phyloP scores from a whole-genome alignment of 2,797 vertebrate species.

The Champsocephalus gunnari region DNA sequence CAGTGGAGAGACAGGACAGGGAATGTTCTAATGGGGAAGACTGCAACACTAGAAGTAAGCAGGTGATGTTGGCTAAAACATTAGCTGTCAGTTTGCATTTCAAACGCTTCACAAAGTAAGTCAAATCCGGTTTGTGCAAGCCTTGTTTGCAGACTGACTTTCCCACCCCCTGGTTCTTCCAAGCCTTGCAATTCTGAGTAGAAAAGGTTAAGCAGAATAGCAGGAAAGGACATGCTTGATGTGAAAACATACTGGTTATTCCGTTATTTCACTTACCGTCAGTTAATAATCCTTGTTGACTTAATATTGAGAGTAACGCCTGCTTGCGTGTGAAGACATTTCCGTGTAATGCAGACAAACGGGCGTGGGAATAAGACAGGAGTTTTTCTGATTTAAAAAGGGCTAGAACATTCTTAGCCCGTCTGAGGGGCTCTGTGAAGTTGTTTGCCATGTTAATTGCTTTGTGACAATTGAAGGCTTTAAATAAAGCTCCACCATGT shows the following conservation, averaged over 20 bases:
- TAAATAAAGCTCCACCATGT: conserved; percentile 54
- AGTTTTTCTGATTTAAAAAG: conserved; percentile 38
- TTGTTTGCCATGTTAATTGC: conserved; percentile 63
- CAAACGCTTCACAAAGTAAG: conserved; percentile 80
- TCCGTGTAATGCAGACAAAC: conserved; percentile 16
- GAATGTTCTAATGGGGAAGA: conserved; percentile 59
- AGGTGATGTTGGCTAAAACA: conserved; percentile 82
- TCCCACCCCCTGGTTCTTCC: conserved; percentile 44
- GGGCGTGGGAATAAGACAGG: conserved; percentile 52
- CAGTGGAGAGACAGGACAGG: conserved; percentile 56
- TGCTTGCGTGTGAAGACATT: conserved; percentile 46
- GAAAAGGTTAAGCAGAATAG: conserved; percentile 51
- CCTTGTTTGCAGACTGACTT: conserved; percentile 58
- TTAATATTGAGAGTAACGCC: conserved; percentile 55
- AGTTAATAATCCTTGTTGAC: conserved; percentile 56
- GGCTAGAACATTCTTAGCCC: conserved; percentile 22
- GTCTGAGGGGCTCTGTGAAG: conserved; percentile 32
- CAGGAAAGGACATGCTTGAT: conserved; percentile 63
- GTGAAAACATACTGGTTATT: conserved; percentile 64
- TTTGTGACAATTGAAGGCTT: conserved; percentile 59
- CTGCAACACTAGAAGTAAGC: conserved; percentile 74
- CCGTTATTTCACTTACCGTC: conserved; percentile 31
- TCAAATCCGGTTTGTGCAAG: conserved; percentile 79
- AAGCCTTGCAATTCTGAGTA: conserved; percentile 38
- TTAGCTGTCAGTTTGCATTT: conserved; percentile 81